These are phyloP conservation scores for Orthonychiurus folsomi DNA, from an alignment of 2,888 invertebrate genomes.

Conservation along the genomic window DNA sequence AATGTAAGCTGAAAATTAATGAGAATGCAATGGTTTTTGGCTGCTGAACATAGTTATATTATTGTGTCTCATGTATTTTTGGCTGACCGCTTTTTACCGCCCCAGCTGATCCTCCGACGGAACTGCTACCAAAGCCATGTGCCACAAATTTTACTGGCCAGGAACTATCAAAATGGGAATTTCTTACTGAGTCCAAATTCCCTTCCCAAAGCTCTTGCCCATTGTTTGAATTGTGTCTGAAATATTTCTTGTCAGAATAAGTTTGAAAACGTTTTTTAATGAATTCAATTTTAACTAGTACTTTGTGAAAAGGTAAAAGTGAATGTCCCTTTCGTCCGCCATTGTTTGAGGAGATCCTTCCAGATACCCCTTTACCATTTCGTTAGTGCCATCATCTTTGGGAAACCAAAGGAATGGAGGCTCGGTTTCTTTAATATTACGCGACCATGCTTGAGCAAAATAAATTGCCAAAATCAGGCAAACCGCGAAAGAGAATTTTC, in stretches of 20 bases:
- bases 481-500: background rate
- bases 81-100: slow-evolving; percentile 22
- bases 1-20: slow-evolving; percentile 16
- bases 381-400: slow-evolving; percentile 25
- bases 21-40: background rate
- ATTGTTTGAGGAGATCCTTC: slow-evolving; percentile 19
- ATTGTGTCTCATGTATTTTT: no score
- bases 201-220: slow-evolving; percentile 8
- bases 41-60: no score
- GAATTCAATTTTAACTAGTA: background rate
- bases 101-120: slow-evolving; percentile 21
- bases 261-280: background rate
- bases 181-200: slow-evolving; percentile 11
- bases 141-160: slow-evolving; percentile 27
- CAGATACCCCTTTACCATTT: slow-evolving; percentile 29
- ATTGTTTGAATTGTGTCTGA: slow-evolving; percentile 16
- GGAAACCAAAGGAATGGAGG: slow-evolving; percentile 30
- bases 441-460: background rate
- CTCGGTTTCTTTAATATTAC: background rate
- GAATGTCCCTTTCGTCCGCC: slow-evolving; percentile 30
- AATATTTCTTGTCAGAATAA: background rate
- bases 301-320: slow-evolving; percentile 30
- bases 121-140: slow-evolving; percentile 35
- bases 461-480: background rate
- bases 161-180: slow-evolving; percentile 21